Conservation (phyloP, 2,797 vertebrate genomes). For the Garrulus glandarius region DNA sequence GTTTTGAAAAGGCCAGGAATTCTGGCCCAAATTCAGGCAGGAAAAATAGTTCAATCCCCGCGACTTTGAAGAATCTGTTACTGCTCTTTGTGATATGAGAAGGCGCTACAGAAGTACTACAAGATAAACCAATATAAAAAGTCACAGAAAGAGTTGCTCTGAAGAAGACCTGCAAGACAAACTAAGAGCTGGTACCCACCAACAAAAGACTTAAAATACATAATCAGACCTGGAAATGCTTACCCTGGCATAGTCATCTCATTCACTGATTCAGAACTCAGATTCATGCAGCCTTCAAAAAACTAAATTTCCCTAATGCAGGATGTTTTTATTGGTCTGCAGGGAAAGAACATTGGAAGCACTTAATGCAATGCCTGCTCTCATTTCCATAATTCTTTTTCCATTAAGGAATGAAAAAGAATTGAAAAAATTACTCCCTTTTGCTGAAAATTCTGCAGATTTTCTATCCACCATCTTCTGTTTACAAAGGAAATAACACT, state of each 20-base stretch:
- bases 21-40: not conserved
- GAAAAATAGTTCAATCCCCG: not conserved
- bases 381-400: conserved; percentile 57
- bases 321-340: conserved; percentile 47
- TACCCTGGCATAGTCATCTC: not conserved
- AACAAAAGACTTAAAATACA: not conserved
- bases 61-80: not conserved
- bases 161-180: not conserved
- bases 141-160: not conserved
- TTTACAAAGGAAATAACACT: not conserved
- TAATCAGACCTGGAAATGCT: not conserved
- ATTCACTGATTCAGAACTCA: conserved; percentile 39
- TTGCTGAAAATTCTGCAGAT: not conserved
- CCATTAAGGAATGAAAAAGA: conserved; percentile 58
- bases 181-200: not conserved
- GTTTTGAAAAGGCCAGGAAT: not conserved
- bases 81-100: not conserved
- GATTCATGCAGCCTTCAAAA: conserved; percentile 27
- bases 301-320: conserved; percentile 11
- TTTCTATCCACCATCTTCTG: conserved; percentile 19
- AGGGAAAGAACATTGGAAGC: conserved; percentile 53
- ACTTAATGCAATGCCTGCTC: conserved; percentile 32
- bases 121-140: not conserved
- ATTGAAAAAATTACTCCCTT: not conserved
- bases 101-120: not conserved